Evolutionary conservation across 1,140 invertebrate species (phyloP).

Genomic region (Eumeta japonica): DNA sequence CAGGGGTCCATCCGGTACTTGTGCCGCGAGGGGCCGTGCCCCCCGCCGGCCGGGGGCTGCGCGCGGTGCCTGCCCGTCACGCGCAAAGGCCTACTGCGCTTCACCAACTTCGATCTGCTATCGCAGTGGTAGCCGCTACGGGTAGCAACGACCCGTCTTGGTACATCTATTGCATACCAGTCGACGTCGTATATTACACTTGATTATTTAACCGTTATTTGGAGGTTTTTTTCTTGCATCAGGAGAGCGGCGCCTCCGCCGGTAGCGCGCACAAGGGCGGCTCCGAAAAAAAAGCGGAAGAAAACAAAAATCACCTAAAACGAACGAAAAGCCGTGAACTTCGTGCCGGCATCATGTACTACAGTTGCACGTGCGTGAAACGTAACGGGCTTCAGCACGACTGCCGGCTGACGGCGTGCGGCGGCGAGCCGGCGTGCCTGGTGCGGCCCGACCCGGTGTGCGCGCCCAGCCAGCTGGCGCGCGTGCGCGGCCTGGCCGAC

Average conservation of each 20-base stretch:
- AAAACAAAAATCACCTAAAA: conserved; percentile 47
- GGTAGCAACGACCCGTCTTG: conserved; percentile 14
- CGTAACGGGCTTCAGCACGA: conserved; percentile 76
- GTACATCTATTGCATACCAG: conserved; percentile 12
- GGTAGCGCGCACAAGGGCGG: conserved; percentile 27
- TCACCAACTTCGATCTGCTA: conserved; percentile 46
- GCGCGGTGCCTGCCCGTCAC: conserved; percentile 43
- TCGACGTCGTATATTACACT: too few relatives aligned
- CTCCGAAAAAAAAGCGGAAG: conserved; percentile 38
- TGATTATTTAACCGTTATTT: too few relatives aligned
- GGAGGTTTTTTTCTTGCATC: conserved; percentile 12
- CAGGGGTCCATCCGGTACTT: conserved; percentile 51
- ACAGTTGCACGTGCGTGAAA: conserved; percentile 71
- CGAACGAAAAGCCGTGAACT: conserved; percentile 66
- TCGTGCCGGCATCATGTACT: conserved; percentile 64
- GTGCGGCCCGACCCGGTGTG: conserved; percentile 68
- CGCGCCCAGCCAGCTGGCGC: conserved; percentile 56
- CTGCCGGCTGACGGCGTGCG: conserved; percentile 67
- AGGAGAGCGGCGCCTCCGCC: conserved; percentile 26
- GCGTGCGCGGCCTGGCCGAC: conserved; percentile 39
- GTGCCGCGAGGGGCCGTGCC: conserved; percentile 34
- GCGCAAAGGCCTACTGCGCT: conserved; percentile 47
- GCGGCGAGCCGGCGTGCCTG: conserved; percentile 66
- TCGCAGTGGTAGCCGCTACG: conserved; percentile 38
- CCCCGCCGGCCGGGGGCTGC: conserved; percentile 43